phyloP scores from a whole-genome alignment of 2,113 vertebrate species.

The Caretta caretta region DNA sequence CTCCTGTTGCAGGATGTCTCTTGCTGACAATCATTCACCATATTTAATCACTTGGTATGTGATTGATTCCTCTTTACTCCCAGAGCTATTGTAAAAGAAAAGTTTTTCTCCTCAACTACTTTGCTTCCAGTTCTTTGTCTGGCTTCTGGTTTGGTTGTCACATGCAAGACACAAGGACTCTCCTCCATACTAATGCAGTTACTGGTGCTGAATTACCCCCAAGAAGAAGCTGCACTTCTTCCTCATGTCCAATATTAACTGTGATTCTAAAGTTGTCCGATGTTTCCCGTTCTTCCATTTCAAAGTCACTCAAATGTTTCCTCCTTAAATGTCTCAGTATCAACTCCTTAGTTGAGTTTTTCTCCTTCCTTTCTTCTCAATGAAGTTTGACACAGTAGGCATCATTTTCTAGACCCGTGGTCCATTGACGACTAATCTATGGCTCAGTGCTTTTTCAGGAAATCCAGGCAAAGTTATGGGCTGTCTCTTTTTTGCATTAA shows the following conservation, averaged over 20 bases:
- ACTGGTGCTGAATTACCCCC: background rate
- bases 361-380: background rate
- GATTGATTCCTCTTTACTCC: background rate
- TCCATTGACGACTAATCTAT: rapidly evolving
- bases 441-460: background rate
- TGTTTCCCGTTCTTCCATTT: background rate
- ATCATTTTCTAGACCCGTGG: background rate
- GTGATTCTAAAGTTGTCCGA: background rate
- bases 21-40: background rate
- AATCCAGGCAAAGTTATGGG: background rate
- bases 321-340: too few species aligned
- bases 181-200: rapidly evolving
- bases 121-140: background rate
- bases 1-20: background rate
- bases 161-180: rapidly evolving
- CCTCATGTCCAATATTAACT: background rate
- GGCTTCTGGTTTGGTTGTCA: background rate
- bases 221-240: background rate
- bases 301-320: background rate
- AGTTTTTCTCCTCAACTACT: background rate
- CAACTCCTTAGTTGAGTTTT: too few species aligned
- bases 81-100: background rate
- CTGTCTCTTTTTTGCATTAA: background rate
- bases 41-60: rapidly evolving
- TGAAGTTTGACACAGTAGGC: background rate